Base-by-base conservation (phyloP, 1,140 invertebrate genomes). In the Agrilus planipennis region DNA sequence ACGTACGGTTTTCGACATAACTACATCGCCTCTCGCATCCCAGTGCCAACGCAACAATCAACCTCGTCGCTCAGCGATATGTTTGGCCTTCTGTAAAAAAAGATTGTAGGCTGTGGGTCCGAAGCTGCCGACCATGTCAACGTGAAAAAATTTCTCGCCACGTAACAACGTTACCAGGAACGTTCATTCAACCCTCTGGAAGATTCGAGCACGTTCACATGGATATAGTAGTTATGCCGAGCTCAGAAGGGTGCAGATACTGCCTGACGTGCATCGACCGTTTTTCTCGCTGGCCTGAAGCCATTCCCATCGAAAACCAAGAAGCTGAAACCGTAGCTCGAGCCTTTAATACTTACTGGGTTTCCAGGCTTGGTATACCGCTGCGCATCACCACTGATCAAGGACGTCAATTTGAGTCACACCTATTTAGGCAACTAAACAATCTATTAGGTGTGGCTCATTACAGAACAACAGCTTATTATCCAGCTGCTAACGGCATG, bases 151-250 rank as follows among this genome's bases (percentile, higher is more conserved):
- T 54, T 0, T 32, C 32, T 2, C 42, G 53, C 14, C 54, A 63
- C 2, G 4, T 12, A 9, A n/a, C 6, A 6, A 18, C 54, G 11
- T 57, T 55, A 21, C 9, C 52, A 4, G 39, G 42, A 11, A 9
- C 25, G n/a, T 60, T 59, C 41, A 5, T 12, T 11, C 18, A 46
- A 15, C 14, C 44, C 11, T 44, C 45, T 21, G 21, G 16, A 18
- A 43, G 49, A 6, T 58, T 57, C 41, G 45, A 51, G 11, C 56
- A 54, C 9, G 34, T 51, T 14, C 63, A 73, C 45, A 42, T 72
- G 0, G 69, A 73, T 48, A 51, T 73, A 1, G 51, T 73, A 4
- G 61, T 60, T 0, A 31, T 73, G 2, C 62, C 64, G 16, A 34
- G 37, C 3, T 48, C 50, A 0, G 20, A 57, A 7, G 60, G 52